Evolutionary conservation across 2,888 invertebrate genomes (phyloP), one percentile per base, ranked within the genome.

Genomic region (Oscheius sp.): DNA sequence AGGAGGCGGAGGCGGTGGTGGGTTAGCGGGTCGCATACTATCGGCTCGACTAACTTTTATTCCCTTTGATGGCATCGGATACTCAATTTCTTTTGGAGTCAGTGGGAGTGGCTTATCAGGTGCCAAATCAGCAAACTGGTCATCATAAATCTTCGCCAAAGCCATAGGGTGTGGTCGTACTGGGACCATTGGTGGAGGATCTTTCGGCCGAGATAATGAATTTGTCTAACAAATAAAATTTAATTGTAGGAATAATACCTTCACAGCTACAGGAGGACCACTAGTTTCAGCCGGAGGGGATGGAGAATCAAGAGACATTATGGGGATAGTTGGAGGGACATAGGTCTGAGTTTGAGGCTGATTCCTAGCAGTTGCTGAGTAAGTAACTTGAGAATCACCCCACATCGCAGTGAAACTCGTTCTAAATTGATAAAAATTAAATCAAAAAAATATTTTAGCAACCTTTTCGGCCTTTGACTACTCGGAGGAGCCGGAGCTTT

Each of bases 401-500:
- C 76, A 76, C 72, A 74, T 76, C 6, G 76, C 74, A 1, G 71
- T 70, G 34, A 76, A 70, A 53, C 76, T 74, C 34, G 61, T 31
- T 23, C 63, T 50, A 8, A 25, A 63, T 57, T 20, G 48, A 46
- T 48, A 46, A 42, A 17, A 42, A 42, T 50, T 8, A 3, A 31
- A 55, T 48, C 3, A 3, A 3, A 23, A 23, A 4, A 69, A 39
- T 17, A 45, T 1, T 15, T 50, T 31, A n/a, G n/a, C n/a, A n/a
- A 65, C 52, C 52, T 6, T 33, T 67, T 57, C 1, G 48, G 64
- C 15, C 27, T 37, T 37, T 45, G 50, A 5, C 50, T 58, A 20
- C 72, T 65, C 1, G 84, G 84, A 3, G 81, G 82, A 25, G 84
- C 80, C 12, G 84, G 85, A 1, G 85, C 85, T 69, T 76, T 79